Conservation (phyloP, 1,140 invertebrate species). For the Zaprionus lachaisei region DNA sequence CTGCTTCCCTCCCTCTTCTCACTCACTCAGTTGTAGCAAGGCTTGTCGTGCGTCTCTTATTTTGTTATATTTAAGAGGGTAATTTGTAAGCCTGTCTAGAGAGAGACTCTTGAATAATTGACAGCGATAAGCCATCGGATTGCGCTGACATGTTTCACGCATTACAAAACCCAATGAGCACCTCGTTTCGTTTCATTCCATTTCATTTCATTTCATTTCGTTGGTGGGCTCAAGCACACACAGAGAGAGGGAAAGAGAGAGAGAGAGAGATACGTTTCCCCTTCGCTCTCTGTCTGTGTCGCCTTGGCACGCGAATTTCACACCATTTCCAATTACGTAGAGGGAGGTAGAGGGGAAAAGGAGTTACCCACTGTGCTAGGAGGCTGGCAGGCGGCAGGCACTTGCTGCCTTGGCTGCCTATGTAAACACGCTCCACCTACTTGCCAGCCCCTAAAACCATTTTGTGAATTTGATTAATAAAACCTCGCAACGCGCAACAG, state of each 20-base stretch:
- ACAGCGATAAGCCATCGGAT: constrained; percentile 80
- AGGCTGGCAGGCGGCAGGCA: constrained; percentile 53
- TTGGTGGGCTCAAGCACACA: constrained; percentile 35
- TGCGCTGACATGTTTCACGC: constrained; percentile 81
- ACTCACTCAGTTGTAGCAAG: constrained; percentile 8
- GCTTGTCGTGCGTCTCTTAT: constrained; percentile 34
- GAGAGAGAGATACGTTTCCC: constrained; percentile 4
- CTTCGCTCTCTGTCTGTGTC: constrained; percentile 14
- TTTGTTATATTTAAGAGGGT: constrained; percentile 80
- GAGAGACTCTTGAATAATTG: constrained; percentile 70
- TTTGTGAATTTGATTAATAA: constrained; percentile 84
- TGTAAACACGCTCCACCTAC: constrained; percentile 81
- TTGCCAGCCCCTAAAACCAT: constrained; percentile 79
- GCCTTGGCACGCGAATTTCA: constrained; percentile 77
- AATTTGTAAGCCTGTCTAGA: constrained; percentile 69
- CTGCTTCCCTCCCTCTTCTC: neutral
- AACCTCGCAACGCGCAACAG: constrained; percentile 74
- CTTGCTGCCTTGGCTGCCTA: constrained; percentile 58
- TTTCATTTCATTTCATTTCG: constrained; percentile 11
- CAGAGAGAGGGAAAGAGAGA: constrained; percentile 10
- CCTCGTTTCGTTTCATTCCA: constrained; percentile 27
- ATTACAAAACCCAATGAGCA: constrained; percentile 68
- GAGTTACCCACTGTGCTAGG: constrained; percentile 20
- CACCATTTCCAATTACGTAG: constrained; percentile 77
- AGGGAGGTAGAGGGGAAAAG: neutral